Evolutionary conservation across 2,797 vertebrate genomes (phyloP).

Genomic region (Crocodylus rhombifer): DNA sequence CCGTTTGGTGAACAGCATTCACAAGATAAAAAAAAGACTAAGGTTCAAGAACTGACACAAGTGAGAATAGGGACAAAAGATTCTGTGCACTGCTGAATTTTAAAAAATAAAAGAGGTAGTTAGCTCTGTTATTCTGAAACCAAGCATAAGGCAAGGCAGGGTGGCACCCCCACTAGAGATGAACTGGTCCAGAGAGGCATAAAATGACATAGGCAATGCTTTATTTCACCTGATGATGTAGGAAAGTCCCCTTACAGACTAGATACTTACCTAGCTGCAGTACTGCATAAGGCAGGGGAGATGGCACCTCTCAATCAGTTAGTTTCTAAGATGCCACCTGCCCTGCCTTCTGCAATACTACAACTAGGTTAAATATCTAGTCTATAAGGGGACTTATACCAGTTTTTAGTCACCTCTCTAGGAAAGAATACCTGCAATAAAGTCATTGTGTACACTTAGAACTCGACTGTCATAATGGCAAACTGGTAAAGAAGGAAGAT

Average conservation of each 20-base stretch:
- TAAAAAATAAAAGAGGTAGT: too few species aligned
- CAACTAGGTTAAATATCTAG: neutral
- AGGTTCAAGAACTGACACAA: neutral
- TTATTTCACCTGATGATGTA: too few species aligned
- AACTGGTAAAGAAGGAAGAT: neutral
- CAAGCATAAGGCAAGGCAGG: too few species aligned
- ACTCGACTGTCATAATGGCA: neutral
- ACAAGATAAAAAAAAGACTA: neutral
- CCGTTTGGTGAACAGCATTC: neutral
- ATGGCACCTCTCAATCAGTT: too few species aligned
- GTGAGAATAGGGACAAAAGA: neutral
- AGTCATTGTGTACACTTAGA: neutral
- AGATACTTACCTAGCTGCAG: too few species aligned
- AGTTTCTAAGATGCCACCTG: neutral
- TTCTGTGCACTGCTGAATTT: neutral
- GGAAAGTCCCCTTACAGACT: too few species aligned
- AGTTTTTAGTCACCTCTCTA: neutral
- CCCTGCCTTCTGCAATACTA: neutral
- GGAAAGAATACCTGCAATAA: fast-evolving
- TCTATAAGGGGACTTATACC: neutral
- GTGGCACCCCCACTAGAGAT: too few species aligned
- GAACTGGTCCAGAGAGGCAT: too few species aligned
- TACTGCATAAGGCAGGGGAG: too few species aligned
- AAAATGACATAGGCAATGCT: too few species aligned
- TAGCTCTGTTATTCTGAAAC: too few species aligned